Evolutionary conservation across 2,113 vertebrate species (phyloP), one percentile per base, ranked within the genome.

Genomic region (Rallus limicola): DNA sequence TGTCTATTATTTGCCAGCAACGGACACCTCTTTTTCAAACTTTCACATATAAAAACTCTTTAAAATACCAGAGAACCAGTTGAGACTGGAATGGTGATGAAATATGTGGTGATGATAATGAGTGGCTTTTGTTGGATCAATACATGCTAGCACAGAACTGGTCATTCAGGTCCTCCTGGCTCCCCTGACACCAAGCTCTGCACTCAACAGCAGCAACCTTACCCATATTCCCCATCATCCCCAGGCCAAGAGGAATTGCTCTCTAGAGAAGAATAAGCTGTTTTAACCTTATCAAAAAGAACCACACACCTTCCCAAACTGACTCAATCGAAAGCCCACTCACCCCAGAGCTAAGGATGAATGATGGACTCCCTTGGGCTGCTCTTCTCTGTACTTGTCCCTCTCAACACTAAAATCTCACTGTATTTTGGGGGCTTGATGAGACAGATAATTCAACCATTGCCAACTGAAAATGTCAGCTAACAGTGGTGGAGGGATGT

Each of bases 121-220:
- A 56, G 33, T 53, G 21, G 13, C 6, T 21, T 80, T 59, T 62
- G 7, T 11, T 53, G 46, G 20, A 52, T 53, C 28, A 38, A 16
- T n/a, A 29, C 5, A 8, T 31, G 38, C 10, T 20, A 48, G 24
- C 9, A n/a, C 5, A 53, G 60, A 79, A 60, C 13, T 29, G 16
- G 67, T 3, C 46, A 44, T 14, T 7, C 5, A 20, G 44, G 19
- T 14, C 8, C 40, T 52, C 18, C 18, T 52, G 23, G 3, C 40
- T 2, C 7, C 8, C 4, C 28, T 18, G 23, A 12, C 10, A 36
- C 9, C 36, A 40, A 80, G 16, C 10, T 68, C 56, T 71, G 31
- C 12, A 25, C 8, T 15, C 52, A 31, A 2, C 0, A 0, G 5
- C 42, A 79, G 11, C 18, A 83, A n/a, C 10, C 10, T 75, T 68